Evolutionary conservation across 2,888 invertebrate species (phyloP), one percentile per base, ranked within the genome.

Genomic region (Agrotis puta): DNA sequence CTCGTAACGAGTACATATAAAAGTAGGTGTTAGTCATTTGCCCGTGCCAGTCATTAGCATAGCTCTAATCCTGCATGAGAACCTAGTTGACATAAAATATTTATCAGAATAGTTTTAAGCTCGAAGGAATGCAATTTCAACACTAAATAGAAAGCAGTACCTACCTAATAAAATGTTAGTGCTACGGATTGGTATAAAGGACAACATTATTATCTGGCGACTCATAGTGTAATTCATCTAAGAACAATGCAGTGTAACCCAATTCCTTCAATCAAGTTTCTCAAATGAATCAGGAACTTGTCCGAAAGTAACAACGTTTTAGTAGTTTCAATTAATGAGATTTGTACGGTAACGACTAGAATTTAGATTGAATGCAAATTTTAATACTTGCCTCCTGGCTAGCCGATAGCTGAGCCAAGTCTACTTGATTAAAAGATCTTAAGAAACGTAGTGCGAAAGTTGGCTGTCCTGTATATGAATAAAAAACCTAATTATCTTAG

Each of bases 211-310:
- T 64, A 65, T 65, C 58, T 22, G 48, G 50, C 64, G 58, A 81
- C 64, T 79, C 77, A 79, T 53, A 68, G 81, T 59, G 43, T 48
- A 64, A 81, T 59, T 79, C 77, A 79, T 71, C 71, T 81, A 71
- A 45, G 65, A 77, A 80, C 78, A 77, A 80, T 80, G 79, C 64
- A 73, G 77, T 81, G 65, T 70, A 80, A 73, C 69, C 79, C 72
- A 81, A 81, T 80, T 77, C 78, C 72, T 67, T 81, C 82, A 73
- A 81, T 79, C 79, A 65, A 77, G 77, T 79, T 77, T 53, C 77
- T 64, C 62, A 77, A 77, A 68, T 67, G 69, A 81, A 66, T 69
- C 77, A 81, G 68, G 64, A 73, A 71, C 62, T 71, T 66, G 78
- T 47, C 63, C 51, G 50, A 53, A 27, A 39, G 54, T n/a, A 65